Evolutionary conservation across 2,797 vertebrate genomes (phyloP), one percentile per base, ranked within the genome.

Genomic region (Notoglanidium macrostoma): DNA sequence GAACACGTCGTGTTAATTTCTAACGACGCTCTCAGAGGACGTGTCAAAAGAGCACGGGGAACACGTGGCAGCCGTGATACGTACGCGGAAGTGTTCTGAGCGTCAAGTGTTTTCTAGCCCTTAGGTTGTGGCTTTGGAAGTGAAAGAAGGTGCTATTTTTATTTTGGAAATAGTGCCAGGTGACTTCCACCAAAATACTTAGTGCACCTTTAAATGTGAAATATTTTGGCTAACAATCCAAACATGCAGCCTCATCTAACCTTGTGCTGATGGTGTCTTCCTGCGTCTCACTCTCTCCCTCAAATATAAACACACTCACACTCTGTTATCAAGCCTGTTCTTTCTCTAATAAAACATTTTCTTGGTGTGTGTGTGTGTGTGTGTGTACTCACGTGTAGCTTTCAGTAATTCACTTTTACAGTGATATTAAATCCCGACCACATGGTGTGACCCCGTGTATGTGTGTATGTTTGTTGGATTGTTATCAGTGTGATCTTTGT

Each of bases 321-420:
- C 72, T 49, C 82, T 70, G 44, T 40, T 57, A 85, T 85, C 72
- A 83, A 55, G 51, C 78, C 67, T 88, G 78, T 89, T 86, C 44
- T 86, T 65, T 84, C 85, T 57, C 70, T 83, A 73, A 87, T 85
- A 90, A 76, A 89, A 88, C 35, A 7, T 78, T 74, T 81, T 85
- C 15, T 44, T 35, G n/a, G 49, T 68, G 49, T 83, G 29, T 55
- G 32, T 77, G 63, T 55, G 63, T 86, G 61, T 86, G 85, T 80
- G 87, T 84, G 83, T 3, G 49, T 87, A 80, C 86, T 77, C 14
- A 19, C 40, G 49, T 92, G 92, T 90, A 87, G 88, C 87, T 90
- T 92, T 91, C 92, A 92, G 91, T 89, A 87, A 90, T 84, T 89
- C 87, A 89, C 29, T 32, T 84, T 90, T 86, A 88, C 90, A 82